phyloP scores from a whole-genome alignment of 2,888 invertebrate genomes.

The Vesta saturnalis region DNA sequence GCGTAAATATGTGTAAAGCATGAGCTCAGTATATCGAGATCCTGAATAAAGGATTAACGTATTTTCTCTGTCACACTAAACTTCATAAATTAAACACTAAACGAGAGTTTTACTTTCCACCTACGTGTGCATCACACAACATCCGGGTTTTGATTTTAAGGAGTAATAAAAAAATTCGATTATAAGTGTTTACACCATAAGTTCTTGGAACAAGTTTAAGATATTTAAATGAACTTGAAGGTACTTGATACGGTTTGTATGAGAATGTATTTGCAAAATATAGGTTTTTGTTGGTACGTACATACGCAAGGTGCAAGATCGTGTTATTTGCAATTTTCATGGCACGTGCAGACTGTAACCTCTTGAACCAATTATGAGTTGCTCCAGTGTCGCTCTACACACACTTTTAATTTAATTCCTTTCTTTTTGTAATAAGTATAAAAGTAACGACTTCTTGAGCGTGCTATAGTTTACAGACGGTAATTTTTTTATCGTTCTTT shows the following conservation, averaged over 20 bases:
- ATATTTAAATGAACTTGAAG: background rate
- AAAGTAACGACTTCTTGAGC: background rate
- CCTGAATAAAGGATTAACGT: too few species aligned
- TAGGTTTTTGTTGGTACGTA: background rate
- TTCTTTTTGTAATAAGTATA: background rate
- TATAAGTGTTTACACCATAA: too few species aligned
- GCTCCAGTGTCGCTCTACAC: background rate
- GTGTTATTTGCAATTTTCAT: background rate
- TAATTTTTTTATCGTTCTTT: too few species aligned
- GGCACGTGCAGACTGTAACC: conserved; percentile 7
- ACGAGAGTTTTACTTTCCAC: too few species aligned
- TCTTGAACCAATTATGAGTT: conserved; percentile 12
- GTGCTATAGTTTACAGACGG: background rate
- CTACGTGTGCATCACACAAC: too few species aligned
- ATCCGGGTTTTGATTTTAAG: too few species aligned
- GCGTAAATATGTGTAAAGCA: too few species aligned
- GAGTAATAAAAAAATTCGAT: too few species aligned
- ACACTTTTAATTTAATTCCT: background rate
- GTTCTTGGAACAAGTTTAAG: too few species aligned
- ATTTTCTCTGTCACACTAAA: too few species aligned
- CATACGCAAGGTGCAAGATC: background rate
- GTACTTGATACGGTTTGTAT: background rate
- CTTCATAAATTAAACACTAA: too few species aligned
- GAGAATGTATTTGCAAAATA: background rate
- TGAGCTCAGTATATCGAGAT: too few species aligned